Conservation (phyloP, 2,113 vertebrate genomes). For the Eonycteris spelaea region DNA sequence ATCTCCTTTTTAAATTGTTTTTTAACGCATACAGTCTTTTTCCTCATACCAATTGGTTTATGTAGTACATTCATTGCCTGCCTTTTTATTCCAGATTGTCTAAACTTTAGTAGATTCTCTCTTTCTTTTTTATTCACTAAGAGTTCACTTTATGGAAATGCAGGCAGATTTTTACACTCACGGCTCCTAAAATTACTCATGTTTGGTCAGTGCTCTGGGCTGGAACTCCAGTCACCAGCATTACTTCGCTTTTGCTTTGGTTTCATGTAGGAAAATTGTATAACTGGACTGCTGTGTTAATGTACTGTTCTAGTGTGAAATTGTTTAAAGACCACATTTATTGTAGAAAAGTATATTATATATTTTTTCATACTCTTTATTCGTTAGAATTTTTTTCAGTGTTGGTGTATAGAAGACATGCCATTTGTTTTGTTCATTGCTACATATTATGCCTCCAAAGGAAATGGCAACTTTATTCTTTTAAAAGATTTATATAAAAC, state of each 20-base stretch:
- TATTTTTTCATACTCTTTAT: conserved; percentile 5
- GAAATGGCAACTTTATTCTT: conserved; percentile 9
- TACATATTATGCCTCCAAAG: background rate
- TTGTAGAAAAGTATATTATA: background rate
- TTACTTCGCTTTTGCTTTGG: background rate
- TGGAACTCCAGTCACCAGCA: background rate
- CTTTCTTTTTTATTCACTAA: background rate
- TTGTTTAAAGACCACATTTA: background rate
- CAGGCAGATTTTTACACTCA: background rate
- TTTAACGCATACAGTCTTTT: background rate
- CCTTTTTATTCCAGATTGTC: background rate
- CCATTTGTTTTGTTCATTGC: background rate
- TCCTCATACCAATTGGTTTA: background rate
- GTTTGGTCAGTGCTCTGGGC: background rate
- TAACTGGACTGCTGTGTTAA: background rate
- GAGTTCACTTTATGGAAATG: background rate
- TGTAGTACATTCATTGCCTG: background rate
- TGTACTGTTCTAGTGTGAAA: background rate
- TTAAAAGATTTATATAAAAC: background rate
- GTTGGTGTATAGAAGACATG: background rate
- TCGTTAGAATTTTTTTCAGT: background rate
- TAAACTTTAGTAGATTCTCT: background rate
- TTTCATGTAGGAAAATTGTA: background rate
- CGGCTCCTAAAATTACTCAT: background rate
- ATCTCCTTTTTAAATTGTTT: background rate